phyloP scores from a whole-genome alignment of 2,888 invertebrate species.

The Aradus depressus region DNA sequence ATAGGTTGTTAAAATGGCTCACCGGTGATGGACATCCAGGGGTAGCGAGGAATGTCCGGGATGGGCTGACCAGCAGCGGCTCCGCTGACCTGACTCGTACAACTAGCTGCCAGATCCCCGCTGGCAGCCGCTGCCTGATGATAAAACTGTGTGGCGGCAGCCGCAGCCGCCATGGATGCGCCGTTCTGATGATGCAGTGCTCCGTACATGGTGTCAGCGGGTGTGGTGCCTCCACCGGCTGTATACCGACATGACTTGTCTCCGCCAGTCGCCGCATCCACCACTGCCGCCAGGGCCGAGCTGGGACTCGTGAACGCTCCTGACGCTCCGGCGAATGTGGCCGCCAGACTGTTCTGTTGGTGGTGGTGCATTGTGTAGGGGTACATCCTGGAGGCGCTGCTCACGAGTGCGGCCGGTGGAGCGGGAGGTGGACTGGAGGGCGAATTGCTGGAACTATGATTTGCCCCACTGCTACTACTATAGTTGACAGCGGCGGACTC shows the following conservation, averaged over 20 bases:
- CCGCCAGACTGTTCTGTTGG: constrained; percentile 53
- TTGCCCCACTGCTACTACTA: constrained; percentile 40
- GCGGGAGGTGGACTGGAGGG: constrained; percentile 43
- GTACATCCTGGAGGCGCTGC: constrained; percentile 67
- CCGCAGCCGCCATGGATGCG: constrained; percentile 51
- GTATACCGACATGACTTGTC: constrained; percentile 73
- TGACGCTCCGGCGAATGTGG: constrained; percentile 44
- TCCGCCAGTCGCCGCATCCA: constrained; percentile 51
- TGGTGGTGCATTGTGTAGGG: constrained; percentile 67
- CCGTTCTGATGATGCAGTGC: constrained; percentile 59
- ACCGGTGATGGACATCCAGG: constrained; percentile 97
- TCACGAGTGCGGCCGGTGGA: constrained; percentile 38
- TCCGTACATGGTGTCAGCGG: constrained; percentile 70
- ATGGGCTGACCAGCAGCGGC: constrained; percentile 68
- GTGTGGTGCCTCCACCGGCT: constrained; percentile 45
- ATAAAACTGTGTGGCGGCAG: constrained; percentile 69
- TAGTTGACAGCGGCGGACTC: constrained; percentile 49
- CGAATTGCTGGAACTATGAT: constrained; percentile 29
- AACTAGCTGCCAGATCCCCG: constrained; percentile 71
- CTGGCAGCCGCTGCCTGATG: constrained; percentile 68
- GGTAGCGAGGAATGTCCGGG: constrained; percentile 85
- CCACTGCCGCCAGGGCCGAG: constrained; percentile 50
- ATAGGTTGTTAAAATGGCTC: constrained; percentile 37
- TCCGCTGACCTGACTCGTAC: constrained; percentile 55
- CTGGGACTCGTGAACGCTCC: constrained; percentile 46